phyloP scores from a whole-genome alignment of 2,888 invertebrate species.

The Rhopalosiphum nymphaeae region DNA sequence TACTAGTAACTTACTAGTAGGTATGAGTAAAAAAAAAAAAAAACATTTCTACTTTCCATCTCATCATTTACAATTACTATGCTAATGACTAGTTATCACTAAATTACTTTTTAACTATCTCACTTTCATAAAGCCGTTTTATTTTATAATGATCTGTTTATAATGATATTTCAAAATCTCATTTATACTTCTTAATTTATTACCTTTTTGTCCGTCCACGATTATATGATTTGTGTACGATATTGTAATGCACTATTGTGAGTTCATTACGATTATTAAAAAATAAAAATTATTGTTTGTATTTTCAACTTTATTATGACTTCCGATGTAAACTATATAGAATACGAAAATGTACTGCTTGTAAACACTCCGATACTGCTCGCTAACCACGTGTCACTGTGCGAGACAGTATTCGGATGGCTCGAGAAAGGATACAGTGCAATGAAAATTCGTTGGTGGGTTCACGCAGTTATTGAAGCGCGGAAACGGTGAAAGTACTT shows the following conservation, averaged over 20 bases:
- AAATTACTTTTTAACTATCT: background rate
- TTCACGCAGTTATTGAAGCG: slow-evolving; percentile 62
- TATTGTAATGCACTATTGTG: background rate
- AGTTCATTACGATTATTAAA: background rate
- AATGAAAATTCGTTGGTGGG: slow-evolving; percentile 59
- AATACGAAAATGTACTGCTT: background rate
- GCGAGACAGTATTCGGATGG: background rate
- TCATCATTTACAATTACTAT: slow-evolving; percentile 29
- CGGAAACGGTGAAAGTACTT: slow-evolving; percentile 65
- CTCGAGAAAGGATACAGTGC: slow-evolving; percentile 47
- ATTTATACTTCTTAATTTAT: background rate
- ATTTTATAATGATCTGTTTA: background rate
- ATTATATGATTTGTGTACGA: background rate
- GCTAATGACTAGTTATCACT: slow-evolving; percentile 6
- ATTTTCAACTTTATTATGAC: background rate
- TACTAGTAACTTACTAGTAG: background rate
- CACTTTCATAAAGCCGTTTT: slow-evolving; percentile 17
- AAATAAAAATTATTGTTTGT: background rate
- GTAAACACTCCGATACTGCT: slow-evolving; percentile 48
- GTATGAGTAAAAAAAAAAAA: background rate
- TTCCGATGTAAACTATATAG: background rate
- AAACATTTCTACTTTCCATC: slow-evolving; percentile 33
- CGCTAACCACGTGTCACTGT: slow-evolving; percentile 57
- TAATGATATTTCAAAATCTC: background rate
- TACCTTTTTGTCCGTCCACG: background rate